Conservation (phyloP, 2,888 invertebrate species). For the Branchipolynoe longqiensis region DNA sequence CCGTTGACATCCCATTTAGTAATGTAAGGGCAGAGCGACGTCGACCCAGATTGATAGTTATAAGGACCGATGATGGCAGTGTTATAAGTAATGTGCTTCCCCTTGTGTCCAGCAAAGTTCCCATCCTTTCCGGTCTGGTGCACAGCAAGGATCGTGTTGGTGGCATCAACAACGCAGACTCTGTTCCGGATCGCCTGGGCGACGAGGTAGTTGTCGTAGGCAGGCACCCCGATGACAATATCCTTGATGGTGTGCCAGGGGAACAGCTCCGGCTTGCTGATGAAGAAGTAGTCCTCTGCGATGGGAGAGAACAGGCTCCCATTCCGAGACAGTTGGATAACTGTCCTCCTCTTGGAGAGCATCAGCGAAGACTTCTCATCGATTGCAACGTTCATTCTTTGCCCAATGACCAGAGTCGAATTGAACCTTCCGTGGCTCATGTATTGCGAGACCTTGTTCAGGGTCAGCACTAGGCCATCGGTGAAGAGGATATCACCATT, state of each 20-base stretch:
- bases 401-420: constrained; percentile 13
- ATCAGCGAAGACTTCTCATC: neutral
- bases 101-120: constrained; percentile 19
- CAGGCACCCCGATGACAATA: constrained; percentile 23
- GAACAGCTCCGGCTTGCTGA: neutral
- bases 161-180: constrained; percentile 12
- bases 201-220: constrained; percentile 39
- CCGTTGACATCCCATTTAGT: too few species aligned
- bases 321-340: neutral
- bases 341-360: neutral
- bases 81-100: neutral
- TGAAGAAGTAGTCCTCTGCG: constrained; percentile 35
- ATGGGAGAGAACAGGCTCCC: neutral
- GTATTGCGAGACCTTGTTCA: neutral
- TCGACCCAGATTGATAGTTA: neutral
- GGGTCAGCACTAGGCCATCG: neutral
- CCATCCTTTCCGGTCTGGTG: constrained; percentile 47
- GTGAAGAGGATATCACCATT: constrained; percentile 28
- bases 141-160: neutral
- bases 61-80: neutral
- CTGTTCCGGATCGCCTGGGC: neutral
- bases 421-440: neutral
- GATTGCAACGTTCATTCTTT: constrained; percentile 4
- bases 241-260: constrained; percentile 26
- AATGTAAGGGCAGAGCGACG: too few species aligned